Evolutionary conservation across 2,797 vertebrate genomes (phyloP), one percentile per base, ranked within the genome.

Genomic region (Garrulus glandarius): DNA sequence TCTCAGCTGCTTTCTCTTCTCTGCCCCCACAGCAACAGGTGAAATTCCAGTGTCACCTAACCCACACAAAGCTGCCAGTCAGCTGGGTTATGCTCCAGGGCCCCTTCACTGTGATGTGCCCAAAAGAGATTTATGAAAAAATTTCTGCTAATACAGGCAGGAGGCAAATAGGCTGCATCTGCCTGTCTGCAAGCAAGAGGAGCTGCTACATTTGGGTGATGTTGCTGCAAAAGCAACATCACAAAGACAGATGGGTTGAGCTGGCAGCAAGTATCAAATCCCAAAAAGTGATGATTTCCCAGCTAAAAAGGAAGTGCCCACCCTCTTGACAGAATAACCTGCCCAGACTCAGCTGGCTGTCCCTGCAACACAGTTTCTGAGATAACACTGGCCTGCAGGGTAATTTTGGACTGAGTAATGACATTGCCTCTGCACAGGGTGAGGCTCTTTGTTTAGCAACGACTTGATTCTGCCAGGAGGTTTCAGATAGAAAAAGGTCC

Each of bases 121-220:
- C 84, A 23, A 36, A 93, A 93, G 34, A 75, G 46, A 71, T 86
- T 87, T 87, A 87, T 93, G 68, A 87, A 88, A 63, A 92, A 49
- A 10, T 23, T 52, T 84, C 46, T 70, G 49, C 64, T 92, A 43
- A 74, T 84, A 47, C 26, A 84, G 79, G 85, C 85, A 92, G 81
- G 47, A 93, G 52, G 46, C 61, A 57, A 69, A 68, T 10, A 15
- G 2, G 20, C 89, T 89, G 80, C 79, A 91, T 92, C 80, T 94
- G 89, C 44, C 89, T 91, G 91, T 78, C 91, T 84, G 83, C 87
- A 81, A 95, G 87, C 64, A 46, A 30, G 60, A 60, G 44, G 63
- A 84, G 77, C 37, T 89, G 81, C 53, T 65, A 5, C 71, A 13
- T 87, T 93, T 87, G 57, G 79, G 56, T 50, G 85, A 34, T 76